Evolutionary conservation across 2,113 vertebrate species (phyloP), one percentile per base, ranked within the genome.

Genomic region (Vanacampus margaritifer): DNA sequence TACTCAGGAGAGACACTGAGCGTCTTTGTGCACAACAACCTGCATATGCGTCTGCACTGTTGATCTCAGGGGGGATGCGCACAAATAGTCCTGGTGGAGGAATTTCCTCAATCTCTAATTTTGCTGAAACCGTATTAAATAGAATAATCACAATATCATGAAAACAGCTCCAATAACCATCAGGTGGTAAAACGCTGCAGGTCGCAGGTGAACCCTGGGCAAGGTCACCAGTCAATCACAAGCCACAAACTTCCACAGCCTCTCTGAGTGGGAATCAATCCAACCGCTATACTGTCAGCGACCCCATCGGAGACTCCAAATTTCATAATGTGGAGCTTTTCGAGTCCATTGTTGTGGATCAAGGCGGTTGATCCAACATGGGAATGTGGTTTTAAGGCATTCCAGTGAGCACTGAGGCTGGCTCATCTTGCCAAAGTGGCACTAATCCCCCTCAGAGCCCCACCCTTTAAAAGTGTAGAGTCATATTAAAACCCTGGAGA

Each of bases 11-110:
- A 81, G 75, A 92, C 90, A 91, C 72, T 87, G 89, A 67, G 84
- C 71, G 85, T 79, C 90, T 92, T 91, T 92, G 91, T 91, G 85
- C 80, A 73, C 69, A 24, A 45, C 70, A 76, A 48, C 8, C 21
- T 51, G 74, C 67, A 32, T n/a, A 36, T 12, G 19, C 23, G 87
- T 87, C 72, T 45, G 69, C 45, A 64, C 66, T 74, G 72, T 73
- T 76, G 68, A 78, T 79, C 71, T 72, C 66, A 36, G 24, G 63
- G 84, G 74, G 60, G 61, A 71, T 64, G 64, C 61, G 14, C 67
- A 76, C 76, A 82, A 79, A 75, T 75, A 82, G 73, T 67, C 65
- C 51, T 69, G 46, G 46, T 1, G 5, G 66, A 75, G 83, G 70
- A 85, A 37, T 87, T 90, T 90, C 89, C 86, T 78, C 76, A 70